Conservation (phyloP, 2,113 vertebrate genomes). For the Progne subis region DNA sequence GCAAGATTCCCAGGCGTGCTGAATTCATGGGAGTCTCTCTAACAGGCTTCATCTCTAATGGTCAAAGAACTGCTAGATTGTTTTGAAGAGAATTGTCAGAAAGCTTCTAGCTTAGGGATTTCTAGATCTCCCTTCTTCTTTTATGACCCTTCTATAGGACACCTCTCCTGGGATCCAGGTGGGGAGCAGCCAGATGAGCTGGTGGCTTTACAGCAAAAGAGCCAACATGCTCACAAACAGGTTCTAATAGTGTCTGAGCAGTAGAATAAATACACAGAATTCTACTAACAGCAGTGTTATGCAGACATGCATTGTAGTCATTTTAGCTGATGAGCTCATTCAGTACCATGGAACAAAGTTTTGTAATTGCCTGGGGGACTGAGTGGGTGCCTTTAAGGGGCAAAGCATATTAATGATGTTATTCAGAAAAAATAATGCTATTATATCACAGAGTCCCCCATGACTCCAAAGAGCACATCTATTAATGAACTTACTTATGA, state of each 20-base stretch:
- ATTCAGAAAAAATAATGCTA: conserved; percentile 48
- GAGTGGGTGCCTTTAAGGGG: conserved; percentile 15
- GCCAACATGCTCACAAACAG: background rate
- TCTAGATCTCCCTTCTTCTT: background rate
- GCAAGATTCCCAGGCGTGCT: background rate
- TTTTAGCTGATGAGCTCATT: conserved; percentile 38
- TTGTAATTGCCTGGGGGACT: conserved; percentile 15
- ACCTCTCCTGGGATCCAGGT: background rate
- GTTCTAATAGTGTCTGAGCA: background rate
- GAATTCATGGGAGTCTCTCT: background rate
- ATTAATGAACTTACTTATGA: conserved; percentile 56
- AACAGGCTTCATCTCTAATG: background rate
- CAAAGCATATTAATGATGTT: conserved; percentile 52
- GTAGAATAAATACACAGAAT: conserved; percentile 3
- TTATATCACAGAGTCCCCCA: background rate
- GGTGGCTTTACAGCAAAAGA: background rate
- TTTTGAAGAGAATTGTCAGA: background rate
- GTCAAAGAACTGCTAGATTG: background rate
- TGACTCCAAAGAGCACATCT: conserved; percentile 20
- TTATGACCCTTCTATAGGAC: background rate
- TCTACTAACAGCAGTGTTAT: background rate
- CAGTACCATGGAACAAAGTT: background rate
- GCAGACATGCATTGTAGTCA: background rate
- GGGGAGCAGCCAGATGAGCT: background rate
- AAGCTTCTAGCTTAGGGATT: background rate